Evolutionary conservation across 2,888 invertebrate genomes (phyloP), one percentile per base, ranked within the genome.

Genomic region (Ectemnius continuus): DNA sequence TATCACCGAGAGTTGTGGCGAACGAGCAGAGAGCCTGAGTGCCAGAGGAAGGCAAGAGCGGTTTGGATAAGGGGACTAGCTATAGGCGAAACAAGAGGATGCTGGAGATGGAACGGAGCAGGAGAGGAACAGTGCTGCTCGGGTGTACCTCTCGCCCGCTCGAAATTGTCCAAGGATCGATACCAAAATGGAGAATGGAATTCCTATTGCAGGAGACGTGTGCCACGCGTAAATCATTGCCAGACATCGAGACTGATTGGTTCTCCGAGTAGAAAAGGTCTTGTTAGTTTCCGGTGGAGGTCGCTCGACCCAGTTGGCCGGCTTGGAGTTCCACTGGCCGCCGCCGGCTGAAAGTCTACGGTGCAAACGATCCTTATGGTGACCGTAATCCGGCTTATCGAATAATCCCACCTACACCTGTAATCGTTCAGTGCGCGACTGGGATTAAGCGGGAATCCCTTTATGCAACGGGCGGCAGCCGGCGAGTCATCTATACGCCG

Each of bases 381-480:
- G 60, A 52, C 70, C 73, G 62, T 76, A 73, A 79, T 71, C 81
- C 81, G 63, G 78, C 80, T 76, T 80, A 74, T 75, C 78, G 71
- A 74, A 77, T 80, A 72, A 78, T 67, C 72, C 75, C 70, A 8
- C 65, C 63, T 73, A 70, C 77, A 77, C 70, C 67, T 75, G 78
- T 76, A 76, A 76, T 75, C 74, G 76, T 70, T 80, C 67, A 56
- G 68, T 36, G 8, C 65, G 67, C 63, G 56, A 56, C 67, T 11
- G 69, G 36, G 71, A 79, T 79, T 71, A 78, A 65, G 52, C 23
- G 45, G 36, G 70, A 75, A 75, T 76, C 72, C 76, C 63, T 71
- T 63, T 23, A 47, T 67, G 66, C 71, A 60, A 56, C 64, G 48
- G 18, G 62, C 16, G 45, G 57, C 23, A 60, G 58, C 36, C 36